phyloP scores from a whole-genome alignment of 2,888 invertebrate species.

The Acrobasis consociella region DNA sequence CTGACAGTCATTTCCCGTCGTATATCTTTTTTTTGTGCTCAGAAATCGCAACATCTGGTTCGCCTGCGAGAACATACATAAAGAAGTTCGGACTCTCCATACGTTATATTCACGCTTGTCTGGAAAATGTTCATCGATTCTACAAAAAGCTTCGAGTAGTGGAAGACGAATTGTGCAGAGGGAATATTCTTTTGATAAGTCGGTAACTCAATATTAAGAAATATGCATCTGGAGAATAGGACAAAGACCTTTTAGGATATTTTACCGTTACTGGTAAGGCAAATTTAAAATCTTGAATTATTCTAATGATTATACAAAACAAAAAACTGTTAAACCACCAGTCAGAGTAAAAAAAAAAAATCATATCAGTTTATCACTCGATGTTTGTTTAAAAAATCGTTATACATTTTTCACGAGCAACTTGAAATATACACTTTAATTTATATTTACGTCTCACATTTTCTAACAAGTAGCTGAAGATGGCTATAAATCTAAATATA shows the following conservation, averaged over 20 bases:
- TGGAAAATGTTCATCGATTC: constrained; percentile 30
- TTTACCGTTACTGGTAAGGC: too few species aligned
- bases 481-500: constrained; percentile 49
- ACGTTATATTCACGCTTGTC: constrained; percentile 48
- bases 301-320: too few species aligned
- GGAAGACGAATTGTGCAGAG: background rate
- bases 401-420: background rate
- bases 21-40: constrained; percentile 68
- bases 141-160: background rate
- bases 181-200: background rate
- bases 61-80: constrained; percentile 44
- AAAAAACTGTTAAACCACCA: background rate
- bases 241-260: too few species aligned
- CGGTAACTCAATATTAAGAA: background rate
- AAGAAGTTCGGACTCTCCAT: constrained; percentile 45
- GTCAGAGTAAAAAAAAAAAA: background rate
- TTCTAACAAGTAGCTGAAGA: constrained; percentile 38
- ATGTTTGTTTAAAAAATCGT: background rate
- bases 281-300: too few species aligned
- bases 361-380: background rate
- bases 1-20: constrained; percentile 74
- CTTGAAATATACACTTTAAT: constrained; percentile 9
- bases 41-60: constrained; percentile 75
- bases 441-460: constrained; percentile 19
- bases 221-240: too few species aligned